Evolutionary conservation across 2,797 vertebrate species (phyloP).

Genomic region (Ctenosaura bakeri): DNA sequence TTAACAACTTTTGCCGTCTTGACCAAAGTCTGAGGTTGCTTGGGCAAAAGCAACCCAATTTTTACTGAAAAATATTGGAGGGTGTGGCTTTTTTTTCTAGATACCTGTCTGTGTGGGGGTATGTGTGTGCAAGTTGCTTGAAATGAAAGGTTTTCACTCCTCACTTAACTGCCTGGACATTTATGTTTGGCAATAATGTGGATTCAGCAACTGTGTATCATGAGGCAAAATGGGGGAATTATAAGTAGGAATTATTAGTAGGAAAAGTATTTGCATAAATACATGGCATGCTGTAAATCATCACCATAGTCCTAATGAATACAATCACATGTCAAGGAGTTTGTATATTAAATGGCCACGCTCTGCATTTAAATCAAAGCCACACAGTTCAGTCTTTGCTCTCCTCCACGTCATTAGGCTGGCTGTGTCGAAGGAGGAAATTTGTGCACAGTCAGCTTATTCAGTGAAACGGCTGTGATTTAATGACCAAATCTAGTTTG

Average conservation of each 20-base stretch:
- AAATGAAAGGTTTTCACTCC: conserved; percentile 35
- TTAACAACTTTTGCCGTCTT: too few relatives aligned
- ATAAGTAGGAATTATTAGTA: conserved; percentile 58
- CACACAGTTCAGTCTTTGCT: conserved; percentile 47
- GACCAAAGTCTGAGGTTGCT: too few relatives aligned
- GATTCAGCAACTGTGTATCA: conserved; percentile 48
- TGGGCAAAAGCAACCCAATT: too few relatives aligned
- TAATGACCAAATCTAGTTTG: conserved; percentile 68
- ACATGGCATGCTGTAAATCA: conserved; percentile 48
- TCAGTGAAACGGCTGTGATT: conserved; percentile 72
- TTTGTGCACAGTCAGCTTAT: conserved; percentile 69
- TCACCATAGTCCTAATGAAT: conserved; percentile 59
- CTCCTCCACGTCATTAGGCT: conserved; percentile 66
- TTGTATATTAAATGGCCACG: conserved; percentile 58
- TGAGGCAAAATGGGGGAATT: conserved; percentile 44
- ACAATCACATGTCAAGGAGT: conserved; percentile 53
- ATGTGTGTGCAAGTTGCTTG: conserved; percentile 40
- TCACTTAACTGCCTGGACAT: conserved; percentile 18
- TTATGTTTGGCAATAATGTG: conserved; percentile 35
- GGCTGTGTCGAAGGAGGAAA: conserved; percentile 55
- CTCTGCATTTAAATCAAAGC: conserved; percentile 61
- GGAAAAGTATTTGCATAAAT: conserved; percentile 64
- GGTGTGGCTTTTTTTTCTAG: background rate
- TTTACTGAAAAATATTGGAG: too few relatives aligned
- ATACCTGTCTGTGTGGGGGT: background rate